These are phyloP conservation scores for Pseudotriccus pelzelni DNA, from an alignment of 2,797 vertebrate genomes.

Conservation along the genomic window DNA sequence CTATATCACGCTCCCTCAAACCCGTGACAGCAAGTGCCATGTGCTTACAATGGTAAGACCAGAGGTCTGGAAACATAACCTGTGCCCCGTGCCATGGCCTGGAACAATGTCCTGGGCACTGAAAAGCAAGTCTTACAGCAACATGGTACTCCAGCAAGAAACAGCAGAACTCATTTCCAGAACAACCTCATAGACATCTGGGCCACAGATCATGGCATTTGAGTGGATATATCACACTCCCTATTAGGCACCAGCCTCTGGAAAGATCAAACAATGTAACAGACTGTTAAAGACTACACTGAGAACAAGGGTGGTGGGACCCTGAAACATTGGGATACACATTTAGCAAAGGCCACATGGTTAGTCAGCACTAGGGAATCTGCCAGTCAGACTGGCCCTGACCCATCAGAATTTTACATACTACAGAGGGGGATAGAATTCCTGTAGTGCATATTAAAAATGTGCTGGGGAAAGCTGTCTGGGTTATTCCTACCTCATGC, in stretches of 20 bases:
- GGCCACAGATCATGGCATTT: not conserved
- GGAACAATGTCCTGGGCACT: not conserved
- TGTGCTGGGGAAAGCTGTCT: not conserved
- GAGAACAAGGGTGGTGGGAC: not conserved
- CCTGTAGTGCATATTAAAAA: not conserved
- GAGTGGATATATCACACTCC: not conserved
- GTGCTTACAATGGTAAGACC: not conserved
- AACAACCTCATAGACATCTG: not conserved
- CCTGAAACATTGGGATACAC: not conserved
- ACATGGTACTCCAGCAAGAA: not conserved
- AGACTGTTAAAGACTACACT: not conserved
- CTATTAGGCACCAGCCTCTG: not conserved
- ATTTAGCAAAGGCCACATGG: not conserved
- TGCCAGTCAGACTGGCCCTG: not conserved
- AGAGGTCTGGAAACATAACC: not conserved
- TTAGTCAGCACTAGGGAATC: not conserved
- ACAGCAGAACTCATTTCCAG: not conserved
- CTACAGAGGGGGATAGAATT: not conserved
- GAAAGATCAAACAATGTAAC: not conserved
- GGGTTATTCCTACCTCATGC: not conserved
- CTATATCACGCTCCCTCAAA: not conserved
- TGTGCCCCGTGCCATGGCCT: not conserved
- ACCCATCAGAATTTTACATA: not conserved
- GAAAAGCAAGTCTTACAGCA: not conserved
- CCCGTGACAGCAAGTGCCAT: rapidly evolving